These are phyloP conservation scores for Urocyon cinereoargenteus DNA, from an alignment of 2,797 vertebrate species.

Conservation along the genomic window DNA sequence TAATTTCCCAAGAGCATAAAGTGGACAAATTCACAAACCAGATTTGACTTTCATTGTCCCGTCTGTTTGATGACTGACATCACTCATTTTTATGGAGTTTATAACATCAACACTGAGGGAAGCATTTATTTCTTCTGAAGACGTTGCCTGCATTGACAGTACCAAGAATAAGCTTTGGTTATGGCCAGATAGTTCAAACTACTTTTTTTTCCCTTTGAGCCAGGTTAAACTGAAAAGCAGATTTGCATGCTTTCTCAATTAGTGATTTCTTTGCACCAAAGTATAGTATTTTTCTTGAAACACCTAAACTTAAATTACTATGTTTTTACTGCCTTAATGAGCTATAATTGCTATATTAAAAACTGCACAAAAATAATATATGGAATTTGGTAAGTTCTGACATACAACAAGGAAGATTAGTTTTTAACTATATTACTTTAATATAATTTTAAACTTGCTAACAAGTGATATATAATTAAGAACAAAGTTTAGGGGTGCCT, in stretches of 20 bases:
- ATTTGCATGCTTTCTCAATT: background rate
- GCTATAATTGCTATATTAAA: background rate
- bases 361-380: background rate
- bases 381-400: background rate
- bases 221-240: background rate
- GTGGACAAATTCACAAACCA: slow-evolving; percentile 16
- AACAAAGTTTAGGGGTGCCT: background rate
- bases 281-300: background rate
- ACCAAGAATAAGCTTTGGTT: background rate
- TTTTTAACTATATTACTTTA: background rate
- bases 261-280: background rate
- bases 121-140: slow-evolving; percentile 34
- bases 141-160: background rate
- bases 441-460: background rate
- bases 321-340: background rate
- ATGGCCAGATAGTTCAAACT: background rate
- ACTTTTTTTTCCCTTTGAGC: background rate
- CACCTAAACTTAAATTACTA: background rate
- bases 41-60: slow-evolving; percentile 33
- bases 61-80: slow-evolving; percentile 43
- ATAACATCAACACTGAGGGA: background rate
- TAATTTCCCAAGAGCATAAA: slow-evolving; percentile 62
- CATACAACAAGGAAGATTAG: background rate
- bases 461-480: background rate
- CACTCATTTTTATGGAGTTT: background rate